Evolutionary conservation across 2,113 vertebrate species (phyloP).

Genomic region (Dendrocopos noguchii): DNA sequence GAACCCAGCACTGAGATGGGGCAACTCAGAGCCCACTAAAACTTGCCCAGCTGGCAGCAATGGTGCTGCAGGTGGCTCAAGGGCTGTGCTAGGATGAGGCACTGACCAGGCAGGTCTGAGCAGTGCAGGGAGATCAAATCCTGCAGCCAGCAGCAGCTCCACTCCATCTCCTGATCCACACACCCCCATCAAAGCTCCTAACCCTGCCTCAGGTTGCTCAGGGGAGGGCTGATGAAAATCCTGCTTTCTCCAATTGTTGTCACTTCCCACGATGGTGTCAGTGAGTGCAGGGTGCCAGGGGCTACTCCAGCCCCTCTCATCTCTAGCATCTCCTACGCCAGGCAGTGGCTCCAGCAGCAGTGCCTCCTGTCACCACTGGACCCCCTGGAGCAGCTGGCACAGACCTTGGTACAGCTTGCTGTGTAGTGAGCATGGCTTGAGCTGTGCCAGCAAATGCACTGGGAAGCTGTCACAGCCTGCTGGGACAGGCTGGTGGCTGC

Average conservation of each 20-base stretch:
- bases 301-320: background rate
- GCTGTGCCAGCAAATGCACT: background rate
- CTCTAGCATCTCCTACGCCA: fast-evolving
- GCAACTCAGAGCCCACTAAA: fast-evolving
- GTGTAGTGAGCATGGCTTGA: fast-evolving
- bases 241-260: background rate
- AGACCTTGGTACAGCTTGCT: background rate
- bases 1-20: background rate
- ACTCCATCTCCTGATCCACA: background rate
- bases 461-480: fast-evolving
- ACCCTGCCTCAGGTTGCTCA: fast-evolving
- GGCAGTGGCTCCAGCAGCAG: background rate
- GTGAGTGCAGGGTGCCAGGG: background rate
- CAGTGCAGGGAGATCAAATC: background rate
- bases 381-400: fast-evolving
- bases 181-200: background rate
- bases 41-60: background rate
- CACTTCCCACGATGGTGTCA: fast-evolving
- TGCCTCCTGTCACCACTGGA: fast-evolving
- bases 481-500: background rate
- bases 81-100: background rate
- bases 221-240: background rate
- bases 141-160: background rate
- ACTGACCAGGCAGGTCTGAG: background rate
- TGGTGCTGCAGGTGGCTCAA: background rate